These are phyloP conservation scores for Brachypalpus laphriformis DNA, from an alignment of 2,888 invertebrate genomes.

Conservation along the genomic window DNA sequence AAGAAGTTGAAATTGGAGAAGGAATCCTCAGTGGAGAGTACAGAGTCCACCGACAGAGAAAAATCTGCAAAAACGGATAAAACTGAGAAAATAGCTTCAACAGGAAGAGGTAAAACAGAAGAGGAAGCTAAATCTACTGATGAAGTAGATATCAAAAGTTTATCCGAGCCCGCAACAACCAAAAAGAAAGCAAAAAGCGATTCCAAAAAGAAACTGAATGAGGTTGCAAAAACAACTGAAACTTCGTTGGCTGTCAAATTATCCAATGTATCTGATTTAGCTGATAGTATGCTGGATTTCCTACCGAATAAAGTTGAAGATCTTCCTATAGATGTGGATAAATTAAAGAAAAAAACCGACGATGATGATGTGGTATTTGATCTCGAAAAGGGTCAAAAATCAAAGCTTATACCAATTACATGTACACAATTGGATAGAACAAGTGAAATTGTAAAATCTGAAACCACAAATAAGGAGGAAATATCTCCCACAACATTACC, in stretches of 20 bases:
- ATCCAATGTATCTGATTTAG: constrained; percentile 70
- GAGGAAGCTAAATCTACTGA: background rate
- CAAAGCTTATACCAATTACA: background rate
- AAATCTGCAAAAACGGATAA: constrained; percentile 9
- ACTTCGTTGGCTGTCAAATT: constrained; percentile 62
- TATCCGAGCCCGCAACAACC: background rate
- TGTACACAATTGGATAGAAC: background rate
- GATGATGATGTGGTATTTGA: background rate
- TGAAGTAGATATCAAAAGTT: constrained; percentile 2
- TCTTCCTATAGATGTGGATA: constrained; percentile 8
- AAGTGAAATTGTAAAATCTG: background rate
- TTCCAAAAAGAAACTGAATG: constrained; percentile 24
- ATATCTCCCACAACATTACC: background rate
- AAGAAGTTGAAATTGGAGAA: constrained; percentile 40
- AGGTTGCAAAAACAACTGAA: constrained; percentile 16
- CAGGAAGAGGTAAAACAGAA: background rate
- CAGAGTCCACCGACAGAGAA: constrained; percentile 6
- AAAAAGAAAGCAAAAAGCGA: constrained; percentile 28
- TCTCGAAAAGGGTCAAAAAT: background rate
- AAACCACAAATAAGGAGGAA: background rate
- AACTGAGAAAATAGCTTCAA: background rate
- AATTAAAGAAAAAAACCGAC: constrained; percentile 26
- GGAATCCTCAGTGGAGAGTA: constrained; percentile 25
- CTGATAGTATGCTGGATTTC: constrained; percentile 69
- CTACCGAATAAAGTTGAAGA: constrained; percentile 7